A percentile compares a stretch with the other conserved stretches of the same genome.
These are phyloP conservation scores for Asbolus verrucosus DNA, from an alignment of 1,140 invertebrate species.

Conservation along the genomic window DNA sequence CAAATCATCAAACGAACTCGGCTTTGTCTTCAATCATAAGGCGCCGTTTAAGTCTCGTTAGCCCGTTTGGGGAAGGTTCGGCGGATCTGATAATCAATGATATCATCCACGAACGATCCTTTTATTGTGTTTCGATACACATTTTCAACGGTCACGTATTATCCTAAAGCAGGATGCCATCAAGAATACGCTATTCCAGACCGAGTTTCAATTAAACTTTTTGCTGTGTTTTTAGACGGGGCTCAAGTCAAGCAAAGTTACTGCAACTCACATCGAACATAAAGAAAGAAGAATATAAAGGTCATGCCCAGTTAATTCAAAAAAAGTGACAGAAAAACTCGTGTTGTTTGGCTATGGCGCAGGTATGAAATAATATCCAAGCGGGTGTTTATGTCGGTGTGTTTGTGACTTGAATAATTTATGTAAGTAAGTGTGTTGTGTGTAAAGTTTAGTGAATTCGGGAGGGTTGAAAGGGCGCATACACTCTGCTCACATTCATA, in stretches of 20 bases:
- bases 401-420: slow-evolving; percentile 38
- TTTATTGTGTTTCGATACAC: slow-evolving; percentile 38
- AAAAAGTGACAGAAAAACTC: neutral
- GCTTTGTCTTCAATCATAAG: too few species aligned
- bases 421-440: slow-evolving; percentile 39
- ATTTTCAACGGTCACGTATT: slow-evolving; percentile 22
- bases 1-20: too few species aligned
- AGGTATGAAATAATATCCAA: too few species aligned
- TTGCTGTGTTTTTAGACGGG: too few species aligned
- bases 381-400: slow-evolving; percentile 15
- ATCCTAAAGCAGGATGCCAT: slow-evolving; percentile 19
- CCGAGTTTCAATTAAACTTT: slow-evolving; percentile 28
- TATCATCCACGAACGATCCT: slow-evolving; percentile 24
- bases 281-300: slow-evolving; percentile 22
- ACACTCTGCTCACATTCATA: slow-evolving; percentile 57
- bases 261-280: slow-evolving; percentile 26
- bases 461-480: slow-evolving; percentile 38
- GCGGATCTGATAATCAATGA: neutral
- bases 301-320: slow-evolving; percentile 29
- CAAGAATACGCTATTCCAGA: slow-evolving; percentile 13
- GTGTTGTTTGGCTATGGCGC: neutral
- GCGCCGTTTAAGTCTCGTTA: slow-evolving; percentile 14
- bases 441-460: slow-evolving; percentile 13
- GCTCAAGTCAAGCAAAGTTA: slow-evolving; percentile 12
- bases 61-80: too few species aligned